Evolutionary conservation across 2,888 invertebrate species (phyloP).

Genomic region (Caenorhabditis panamensis): DNA sequence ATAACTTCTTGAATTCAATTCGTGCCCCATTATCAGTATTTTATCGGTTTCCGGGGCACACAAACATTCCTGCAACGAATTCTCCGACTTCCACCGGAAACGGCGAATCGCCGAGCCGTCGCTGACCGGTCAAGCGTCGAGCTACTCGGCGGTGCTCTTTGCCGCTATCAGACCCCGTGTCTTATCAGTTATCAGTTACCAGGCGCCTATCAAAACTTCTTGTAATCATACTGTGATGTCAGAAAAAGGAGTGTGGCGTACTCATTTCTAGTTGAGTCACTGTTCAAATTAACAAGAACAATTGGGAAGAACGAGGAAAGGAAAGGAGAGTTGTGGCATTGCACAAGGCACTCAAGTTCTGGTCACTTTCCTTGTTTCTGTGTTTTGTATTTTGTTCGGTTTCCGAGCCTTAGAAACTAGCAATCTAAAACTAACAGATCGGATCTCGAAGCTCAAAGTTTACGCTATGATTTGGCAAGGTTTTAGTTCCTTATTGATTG

Average conservation of each 20-base stretch:
- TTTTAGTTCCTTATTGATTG: too few species aligned
- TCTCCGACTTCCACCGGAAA: constrained; percentile 3
- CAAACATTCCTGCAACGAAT: constrained; percentile 1
- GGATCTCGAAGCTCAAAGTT: too few species aligned
- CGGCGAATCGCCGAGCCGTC: constrained; percentile 40
- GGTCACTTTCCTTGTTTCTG: too few species aligned
- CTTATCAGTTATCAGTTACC: constrained; percentile 26
- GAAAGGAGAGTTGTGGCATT: background rate
- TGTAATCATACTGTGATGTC: constrained; percentile 35
- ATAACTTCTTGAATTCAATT: too few species aligned
- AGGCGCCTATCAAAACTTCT: constrained; percentile 28
- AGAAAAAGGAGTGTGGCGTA: constrained; percentile 1
- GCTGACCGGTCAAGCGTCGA: constrained; percentile 41
- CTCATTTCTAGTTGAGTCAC: background rate
- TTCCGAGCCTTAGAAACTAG: too few species aligned
- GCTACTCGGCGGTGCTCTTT: constrained; percentile 10
- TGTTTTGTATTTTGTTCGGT: too few species aligned
- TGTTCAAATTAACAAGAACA: background rate
- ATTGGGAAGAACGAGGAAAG: background rate
- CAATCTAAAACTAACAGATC: too few species aligned
- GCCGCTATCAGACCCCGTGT: constrained; percentile 2
- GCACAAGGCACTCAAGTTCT: too few species aligned
- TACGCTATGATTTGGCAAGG: too few species aligned
- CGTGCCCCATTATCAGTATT: background rate
- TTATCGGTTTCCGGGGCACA: background rate